Base-by-base conservation (phyloP, 2,113 vertebrate species). In the Psophia crepitans region DNA sequence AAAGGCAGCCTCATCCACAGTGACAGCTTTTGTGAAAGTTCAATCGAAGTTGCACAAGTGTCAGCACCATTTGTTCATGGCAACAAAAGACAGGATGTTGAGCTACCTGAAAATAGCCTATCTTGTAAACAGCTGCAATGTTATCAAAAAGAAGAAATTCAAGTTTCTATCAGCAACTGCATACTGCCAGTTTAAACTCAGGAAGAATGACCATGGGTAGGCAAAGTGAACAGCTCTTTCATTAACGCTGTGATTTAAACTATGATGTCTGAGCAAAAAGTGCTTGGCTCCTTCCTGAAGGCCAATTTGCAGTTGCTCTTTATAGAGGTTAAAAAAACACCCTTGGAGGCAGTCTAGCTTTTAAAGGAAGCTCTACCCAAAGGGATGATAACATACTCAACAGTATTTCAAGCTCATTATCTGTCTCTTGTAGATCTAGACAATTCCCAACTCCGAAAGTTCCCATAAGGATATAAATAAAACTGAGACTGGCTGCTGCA, bases 31-130 rank as follows among this genome's bases (percentile, higher is more conserved):
- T 90, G 79, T 94, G 71, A 51, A 92, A 92, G 78, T 56, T 90
- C 85, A 82, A 11, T 87, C 92, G 92, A 92, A 92, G 83, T 65
- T 75, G 35, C 69, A 41, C 17, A 88, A 74, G 54, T 83, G 91
- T 94, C 90, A 91, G 70, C 80, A 93, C 71, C 85, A 53, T 93
- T 96, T 97, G 88, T 37, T 94, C 68, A 63, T 1, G 27, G 73
- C 61, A 92, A 92, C 69, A 97, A 94, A 96, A 92, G 85, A 43
- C 79, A 95, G 88, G 92, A 81, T 93, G 90, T 86, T 68, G 79
- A 88, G 74, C 44, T 73, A 66, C 1, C 11, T 96, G 85, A 66
- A 91, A 93, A 70, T 13, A 78, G 39, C 69, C 73, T 68, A 6
- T 32, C 48, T 79, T 69, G 57, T 73, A 92, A 92, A 92, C 46